A percentile compares a stretch with the other conserved stretches of the same genome.
Evolutionary conservation across 92 coral and sea anemone species (phyloP).

Genomic region (Bergia sp.): DNA sequence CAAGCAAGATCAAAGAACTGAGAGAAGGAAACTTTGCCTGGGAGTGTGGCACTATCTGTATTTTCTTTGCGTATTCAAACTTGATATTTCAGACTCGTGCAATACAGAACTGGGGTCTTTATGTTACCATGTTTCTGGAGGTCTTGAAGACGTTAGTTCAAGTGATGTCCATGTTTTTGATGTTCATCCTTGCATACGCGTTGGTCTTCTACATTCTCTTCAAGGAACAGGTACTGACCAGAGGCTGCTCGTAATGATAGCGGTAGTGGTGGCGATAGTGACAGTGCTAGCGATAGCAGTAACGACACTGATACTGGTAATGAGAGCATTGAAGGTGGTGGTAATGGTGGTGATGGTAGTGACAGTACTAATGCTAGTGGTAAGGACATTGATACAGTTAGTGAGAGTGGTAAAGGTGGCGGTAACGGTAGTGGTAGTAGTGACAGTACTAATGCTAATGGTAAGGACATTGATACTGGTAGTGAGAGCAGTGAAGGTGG

Average conservation of each 20-base stretch:
- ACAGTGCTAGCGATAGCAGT: not conserved
- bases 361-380: not conserved
- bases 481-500: not conserved
- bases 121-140: conserved; percentile 90
- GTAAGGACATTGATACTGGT: not conserved
- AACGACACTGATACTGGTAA: not conserved
- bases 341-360: not conserved
- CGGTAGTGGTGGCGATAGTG: not conserved
- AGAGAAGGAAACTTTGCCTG: conserved; percentile 56
- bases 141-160: conserved; percentile 72
- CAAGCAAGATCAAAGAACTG: conserved; percentile 24
- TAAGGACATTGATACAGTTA: not conserved
- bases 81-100: conserved; percentile 72
- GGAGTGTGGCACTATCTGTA: conserved; percentile 76
- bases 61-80: conserved; percentile 79
- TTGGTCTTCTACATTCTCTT: conserved; percentile 84
- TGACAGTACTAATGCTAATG: not conserved
- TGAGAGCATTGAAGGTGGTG: not conserved
- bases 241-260: not conserved
- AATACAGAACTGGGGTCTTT: conserved; percentile 74
- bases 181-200: conserved; percentile 80
- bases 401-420: not conserved
- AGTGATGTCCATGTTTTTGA: conserved; percentile 62
- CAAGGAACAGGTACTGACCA: conserved; percentile 71
- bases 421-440: too few species aligned